A percentile compares a stretch with the other conserved stretches of the same genome.
These are phyloP conservation scores for Limnephilus lunatus DNA, from an alignment of 2,888 invertebrate genomes.

Conservation along the genomic window DNA sequence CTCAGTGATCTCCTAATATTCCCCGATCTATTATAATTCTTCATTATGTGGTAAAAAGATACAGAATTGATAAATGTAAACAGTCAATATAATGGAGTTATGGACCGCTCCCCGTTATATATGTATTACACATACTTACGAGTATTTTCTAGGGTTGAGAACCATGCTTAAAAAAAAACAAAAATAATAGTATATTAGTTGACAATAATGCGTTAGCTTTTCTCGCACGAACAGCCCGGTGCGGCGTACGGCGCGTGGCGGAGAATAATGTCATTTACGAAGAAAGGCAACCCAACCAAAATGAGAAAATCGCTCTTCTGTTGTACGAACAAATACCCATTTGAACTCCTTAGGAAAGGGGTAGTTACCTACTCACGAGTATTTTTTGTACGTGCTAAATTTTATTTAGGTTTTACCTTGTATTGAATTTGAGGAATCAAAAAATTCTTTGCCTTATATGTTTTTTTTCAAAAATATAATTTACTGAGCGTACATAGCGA, in stretches of 20 bases:
- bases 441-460: too few species aligned
- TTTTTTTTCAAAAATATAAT: too few species aligned
- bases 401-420: background rate
- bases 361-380: background rate
- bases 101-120: background rate
- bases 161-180: background rate
- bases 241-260: background rate
- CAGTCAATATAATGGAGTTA: too few species aligned
- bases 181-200: background rate
- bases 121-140: too few species aligned
- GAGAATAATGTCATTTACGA: background rate
- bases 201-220: background rate
- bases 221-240: background rate
- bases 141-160: too few species aligned
- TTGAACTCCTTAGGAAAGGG: background rate
- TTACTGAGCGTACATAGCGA: too few species aligned
- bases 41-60: too few species aligned
- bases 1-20: too few species aligned
- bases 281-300: background rate
- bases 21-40: too few species aligned
- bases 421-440: background rate
- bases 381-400: background rate
- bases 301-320: background rate
- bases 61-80: too few species aligned
- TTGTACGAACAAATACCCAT: background rate